Evolutionary conservation across 1,140 invertebrate species (phyloP).

Genomic region (Drosophila tani): DNA sequence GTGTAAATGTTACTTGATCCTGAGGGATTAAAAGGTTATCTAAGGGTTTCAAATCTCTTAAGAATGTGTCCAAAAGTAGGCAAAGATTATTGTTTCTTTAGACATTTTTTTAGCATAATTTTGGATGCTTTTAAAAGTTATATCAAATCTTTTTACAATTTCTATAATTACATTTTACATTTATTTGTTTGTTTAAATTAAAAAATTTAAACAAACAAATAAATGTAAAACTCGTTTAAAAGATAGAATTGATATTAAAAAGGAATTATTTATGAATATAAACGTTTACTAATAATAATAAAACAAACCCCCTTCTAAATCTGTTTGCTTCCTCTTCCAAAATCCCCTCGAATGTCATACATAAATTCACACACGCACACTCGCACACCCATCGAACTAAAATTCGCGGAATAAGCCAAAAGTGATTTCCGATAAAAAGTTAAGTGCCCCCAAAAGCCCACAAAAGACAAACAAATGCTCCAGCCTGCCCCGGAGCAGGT

Average conservation of each 20-base stretch:
- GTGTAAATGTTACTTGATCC: background rate
- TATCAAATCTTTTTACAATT: background rate
- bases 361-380: conserved; percentile 4
- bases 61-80: background rate
- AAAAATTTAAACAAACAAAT: background rate
- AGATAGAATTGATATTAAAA: background rate
- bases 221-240: background rate
- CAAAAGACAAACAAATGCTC: conserved; percentile 56
- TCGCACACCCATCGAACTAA: conserved; percentile 36
- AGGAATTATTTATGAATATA: background rate
- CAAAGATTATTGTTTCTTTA: no score
- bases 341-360: conserved; percentile 1
- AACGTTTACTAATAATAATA: background rate
- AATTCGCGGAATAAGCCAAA: conserved; percentile 71
- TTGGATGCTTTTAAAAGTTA: background rate
- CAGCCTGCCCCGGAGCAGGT: conserved; percentile 51
- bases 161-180: no score
- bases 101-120: background rate
- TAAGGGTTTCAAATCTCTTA: background rate
- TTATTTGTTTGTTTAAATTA: no score
- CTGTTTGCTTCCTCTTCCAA: background rate
- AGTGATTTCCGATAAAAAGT: conserved; percentile 77
- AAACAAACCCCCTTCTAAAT: background rate
- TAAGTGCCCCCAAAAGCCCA: conserved; percentile 67
- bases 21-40: background rate